phyloP scores from a whole-genome alignment of 1,140 invertebrate genomes.

The Drosophila teissieri region DNA sequence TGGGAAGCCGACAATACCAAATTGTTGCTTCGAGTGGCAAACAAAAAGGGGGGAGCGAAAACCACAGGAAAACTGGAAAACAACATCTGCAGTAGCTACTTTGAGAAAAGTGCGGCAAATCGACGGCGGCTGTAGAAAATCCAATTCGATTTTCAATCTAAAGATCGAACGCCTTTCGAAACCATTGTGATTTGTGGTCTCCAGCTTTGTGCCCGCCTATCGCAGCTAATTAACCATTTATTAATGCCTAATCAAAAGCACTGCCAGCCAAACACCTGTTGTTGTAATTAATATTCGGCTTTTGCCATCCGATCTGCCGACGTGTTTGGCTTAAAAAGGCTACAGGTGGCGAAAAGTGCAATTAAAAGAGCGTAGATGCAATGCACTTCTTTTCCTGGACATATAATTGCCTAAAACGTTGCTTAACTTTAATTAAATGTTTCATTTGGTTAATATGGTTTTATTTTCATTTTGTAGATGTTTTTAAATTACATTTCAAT shows the following conservation, averaged over 20 bases:
- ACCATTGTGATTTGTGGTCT: slow-evolving; percentile 52
- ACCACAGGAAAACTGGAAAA: slow-evolving; percentile 27
- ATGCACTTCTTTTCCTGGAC: not conserved
- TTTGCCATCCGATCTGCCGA: slow-evolving; percentile 1
- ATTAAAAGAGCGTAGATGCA: not conserved
- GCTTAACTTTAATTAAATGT: not conserved
- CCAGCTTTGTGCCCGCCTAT: slow-evolving; percentile 23
- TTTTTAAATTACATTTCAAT: no score
- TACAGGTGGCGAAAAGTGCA: not conserved
- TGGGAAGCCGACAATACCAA: slow-evolving; percentile 61
- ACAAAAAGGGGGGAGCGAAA: slow-evolving; percentile 4
- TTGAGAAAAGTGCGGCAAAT: slow-evolving; percentile 36
- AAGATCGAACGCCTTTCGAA: slow-evolving; percentile 57
- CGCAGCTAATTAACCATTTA: slow-evolving; percentile 63
- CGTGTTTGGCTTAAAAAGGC: slow-evolving; percentile 19
- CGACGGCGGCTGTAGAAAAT: slow-evolving; percentile 20
- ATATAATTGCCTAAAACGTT: not conserved
- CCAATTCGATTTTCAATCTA: slow-evolving; percentile 26
- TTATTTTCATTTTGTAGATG: not conserved
- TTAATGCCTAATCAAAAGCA: slow-evolving; percentile 62
- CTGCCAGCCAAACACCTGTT: slow-evolving; percentile 56
- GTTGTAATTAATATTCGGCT: slow-evolving; percentile 36
- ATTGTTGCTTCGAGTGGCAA: slow-evolving; percentile 26
- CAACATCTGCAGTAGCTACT: slow-evolving; percentile 47
- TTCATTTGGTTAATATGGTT: not conserved